Evolutionary conservation across 1,140 invertebrate species (phyloP).

Genomic region (Macrobrachium rosenbergii): DNA sequence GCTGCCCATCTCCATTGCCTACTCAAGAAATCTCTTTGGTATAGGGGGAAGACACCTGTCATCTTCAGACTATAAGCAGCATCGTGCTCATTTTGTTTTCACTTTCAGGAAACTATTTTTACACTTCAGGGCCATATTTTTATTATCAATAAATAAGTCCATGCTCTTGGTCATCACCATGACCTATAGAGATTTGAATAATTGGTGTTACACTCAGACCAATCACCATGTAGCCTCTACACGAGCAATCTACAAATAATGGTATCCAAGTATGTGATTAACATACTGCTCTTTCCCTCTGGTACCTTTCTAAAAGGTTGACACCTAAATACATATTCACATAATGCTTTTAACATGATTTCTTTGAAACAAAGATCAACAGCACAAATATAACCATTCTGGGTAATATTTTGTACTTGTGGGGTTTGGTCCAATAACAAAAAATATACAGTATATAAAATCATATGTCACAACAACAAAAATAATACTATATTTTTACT

Average conservation of each 20-base stretch:
- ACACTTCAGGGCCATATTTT: no score
- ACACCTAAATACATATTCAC: no score
- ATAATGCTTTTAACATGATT: no score
- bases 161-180: no score
- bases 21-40: conserved; percentile 45
- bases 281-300: neutral
- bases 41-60: conserved; percentile 29
- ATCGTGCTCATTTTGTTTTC: conserved; percentile 9
- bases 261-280: no score
- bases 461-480: conserved; percentile 23
- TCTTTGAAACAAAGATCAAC: no score
- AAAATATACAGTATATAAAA: conserved; percentile 37
- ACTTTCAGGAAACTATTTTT: neutral
- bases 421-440: conserved; percentile 51
- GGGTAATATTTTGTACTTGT: conserved; percentile 56
- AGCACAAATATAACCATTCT: conserved; percentile 54
- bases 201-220: no score
- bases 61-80: neutral
- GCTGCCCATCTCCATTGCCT: conserved; percentile 37
- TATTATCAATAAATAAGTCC: no score
- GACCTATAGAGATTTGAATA: no score
- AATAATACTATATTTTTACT: conserved; percentile 21
- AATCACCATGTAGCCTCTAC: no score
- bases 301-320: conserved; percentile 17
- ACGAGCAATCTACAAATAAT: no score